Evolutionary conservation across 2,113 vertebrate species (phyloP).

Genomic region (Chionis minor): DNA sequence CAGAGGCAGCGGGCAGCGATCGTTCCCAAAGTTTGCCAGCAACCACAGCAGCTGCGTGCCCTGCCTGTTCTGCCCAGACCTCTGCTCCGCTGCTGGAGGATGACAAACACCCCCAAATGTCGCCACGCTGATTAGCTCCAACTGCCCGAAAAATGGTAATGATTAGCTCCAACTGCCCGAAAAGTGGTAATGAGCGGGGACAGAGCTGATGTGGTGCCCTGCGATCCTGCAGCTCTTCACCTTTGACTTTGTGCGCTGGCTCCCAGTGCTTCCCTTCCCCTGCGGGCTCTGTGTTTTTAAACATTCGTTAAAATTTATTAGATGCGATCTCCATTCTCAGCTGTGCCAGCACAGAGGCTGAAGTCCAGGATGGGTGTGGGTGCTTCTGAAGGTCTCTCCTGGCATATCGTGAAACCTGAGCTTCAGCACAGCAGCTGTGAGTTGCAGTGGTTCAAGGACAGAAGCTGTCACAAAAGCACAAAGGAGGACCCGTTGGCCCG

Average conservation of each 20-base stretch:
- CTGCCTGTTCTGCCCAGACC: neutral
- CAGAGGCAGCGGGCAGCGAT: slow-evolving; percentile 10
- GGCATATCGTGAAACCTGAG: neutral
- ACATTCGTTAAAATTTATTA: neutral
- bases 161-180: neutral
- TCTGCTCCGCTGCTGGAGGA: neutral
- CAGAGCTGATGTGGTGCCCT: neutral
- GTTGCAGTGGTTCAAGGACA: neutral
- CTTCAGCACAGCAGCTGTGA: neutral
- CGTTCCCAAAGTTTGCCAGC: neutral
- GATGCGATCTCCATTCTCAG: neutral
- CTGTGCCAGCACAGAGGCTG: neutral
- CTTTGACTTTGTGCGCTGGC: neutral
- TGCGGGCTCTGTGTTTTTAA: slow-evolving; percentile 8
- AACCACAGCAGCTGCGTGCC: neutral
- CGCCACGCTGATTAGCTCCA: neutral
- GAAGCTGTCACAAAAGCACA: slow-evolving; percentile 11
- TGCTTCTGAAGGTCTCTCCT: neutral
- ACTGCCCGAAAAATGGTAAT: neutral
- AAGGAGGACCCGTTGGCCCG: neutral
- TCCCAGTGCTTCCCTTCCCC: neutral
- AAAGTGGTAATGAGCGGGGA: neutral
- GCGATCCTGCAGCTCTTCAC: neutral
- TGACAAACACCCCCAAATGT: neutral
- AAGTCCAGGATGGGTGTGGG: neutral